Evolutionary conservation across 2,888 invertebrate species (phyloP).

Genomic region (Listrodromus nycthemerus): DNA sequence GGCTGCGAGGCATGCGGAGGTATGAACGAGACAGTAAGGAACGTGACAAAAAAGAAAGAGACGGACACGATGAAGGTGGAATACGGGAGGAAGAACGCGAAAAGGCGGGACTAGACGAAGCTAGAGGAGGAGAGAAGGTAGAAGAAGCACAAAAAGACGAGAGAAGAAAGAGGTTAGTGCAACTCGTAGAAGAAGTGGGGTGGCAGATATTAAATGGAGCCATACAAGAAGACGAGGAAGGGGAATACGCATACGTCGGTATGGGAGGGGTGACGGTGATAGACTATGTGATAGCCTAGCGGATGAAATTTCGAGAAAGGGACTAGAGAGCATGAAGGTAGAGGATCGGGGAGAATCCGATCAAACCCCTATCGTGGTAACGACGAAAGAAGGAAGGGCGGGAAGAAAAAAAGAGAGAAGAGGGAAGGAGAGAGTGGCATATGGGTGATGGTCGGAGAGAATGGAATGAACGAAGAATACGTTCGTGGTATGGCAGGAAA

Average conservation of each 20-base stretch:
- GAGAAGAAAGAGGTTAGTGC: constrained; percentile 13
- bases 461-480: background rate
- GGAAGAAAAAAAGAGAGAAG: constrained; percentile 1
- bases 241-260: constrained; percentile 25
- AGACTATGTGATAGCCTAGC: constrained; percentile 53
- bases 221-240: constrained; percentile 14
- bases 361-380: constrained; percentile 37
- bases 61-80: too few relatives aligned
- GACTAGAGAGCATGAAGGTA: constrained; percentile 34
- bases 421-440: background rate
- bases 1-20: background rate
- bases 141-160: background rate
- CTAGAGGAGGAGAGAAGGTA: background rate
- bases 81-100: background rate
- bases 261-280: constrained; percentile 44
- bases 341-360: constrained; percentile 50
- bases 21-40: too few relatives aligned
- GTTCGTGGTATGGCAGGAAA: constrained; percentile 1
- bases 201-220: constrained; percentile 59
- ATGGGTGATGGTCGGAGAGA: background rate
- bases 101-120: too few relatives aligned
- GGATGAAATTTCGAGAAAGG: constrained; percentile 15
- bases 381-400: background rate
- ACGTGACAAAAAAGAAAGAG: background rate
- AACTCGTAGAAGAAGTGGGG: constrained; percentile 52